Conservation (phyloP, 2,888 invertebrate species). For the Clostera curtula region DNA sequence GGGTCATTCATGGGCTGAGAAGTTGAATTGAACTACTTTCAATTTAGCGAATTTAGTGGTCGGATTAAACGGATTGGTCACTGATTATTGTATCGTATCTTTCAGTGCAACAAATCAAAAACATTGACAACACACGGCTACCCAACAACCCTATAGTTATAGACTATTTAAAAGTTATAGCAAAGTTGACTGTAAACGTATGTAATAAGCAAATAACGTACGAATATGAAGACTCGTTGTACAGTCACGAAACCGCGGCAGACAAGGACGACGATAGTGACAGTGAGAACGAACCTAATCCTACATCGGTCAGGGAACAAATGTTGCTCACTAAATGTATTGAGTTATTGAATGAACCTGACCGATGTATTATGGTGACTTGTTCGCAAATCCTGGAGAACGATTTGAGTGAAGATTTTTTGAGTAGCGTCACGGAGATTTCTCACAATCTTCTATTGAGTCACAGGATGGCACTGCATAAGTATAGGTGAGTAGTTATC, state of each 20-base stretch:
- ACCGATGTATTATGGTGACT: slow-evolving; percentile 50
- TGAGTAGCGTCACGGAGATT: slow-evolving; percentile 82
- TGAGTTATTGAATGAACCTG: slow-evolving; percentile 78
- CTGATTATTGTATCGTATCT: too few species aligned
- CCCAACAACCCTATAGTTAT: slow-evolving; percentile 68
- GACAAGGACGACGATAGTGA: slow-evolving; percentile 77
- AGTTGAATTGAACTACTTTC: too few species aligned
- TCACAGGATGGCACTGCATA: slow-evolving; percentile 87
- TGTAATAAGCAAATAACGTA: slow-evolving; percentile 61
- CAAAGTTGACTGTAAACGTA: slow-evolving; percentile 56
- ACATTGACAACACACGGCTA: slow-evolving; percentile 68
- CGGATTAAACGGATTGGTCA: too few species aligned
- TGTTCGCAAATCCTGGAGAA: slow-evolving; percentile 68
- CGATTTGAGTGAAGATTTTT: slow-evolving; percentile 67
- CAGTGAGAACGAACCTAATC: slow-evolving; percentile 67
- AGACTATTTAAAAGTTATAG: slow-evolving; percentile 60
- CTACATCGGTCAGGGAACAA: slow-evolving; percentile 61
- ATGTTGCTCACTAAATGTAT: slow-evolving; percentile 73
- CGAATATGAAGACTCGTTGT: slow-evolving; percentile 63
- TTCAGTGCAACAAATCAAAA: slow-evolving; percentile 63
- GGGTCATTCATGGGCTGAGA: too few species aligned
- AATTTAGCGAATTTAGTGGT: too few species aligned
- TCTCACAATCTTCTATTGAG: slow-evolving; percentile 90
- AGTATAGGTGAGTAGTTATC: slow-evolving; percentile 79
- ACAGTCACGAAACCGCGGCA: slow-evolving; percentile 58